Base-by-base conservation (phyloP, 2,113 vertebrate genomes). In the Cololabis saira region DNA sequence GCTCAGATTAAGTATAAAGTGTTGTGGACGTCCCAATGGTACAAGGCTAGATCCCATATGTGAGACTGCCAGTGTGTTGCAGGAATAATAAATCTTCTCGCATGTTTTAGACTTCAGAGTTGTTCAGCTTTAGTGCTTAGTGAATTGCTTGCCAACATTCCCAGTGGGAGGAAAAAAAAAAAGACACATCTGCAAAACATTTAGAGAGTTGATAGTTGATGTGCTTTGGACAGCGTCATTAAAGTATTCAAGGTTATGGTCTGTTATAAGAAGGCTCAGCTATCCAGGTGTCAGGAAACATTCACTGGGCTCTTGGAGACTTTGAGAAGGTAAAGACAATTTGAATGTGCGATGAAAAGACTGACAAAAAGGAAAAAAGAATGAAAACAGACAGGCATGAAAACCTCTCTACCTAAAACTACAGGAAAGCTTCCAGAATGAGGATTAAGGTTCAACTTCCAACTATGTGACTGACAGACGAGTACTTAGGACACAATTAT, bases 401-500 rank as follows among this genome's bases (percentile, higher is more conserved):
- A 94, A 95, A 93, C 79, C 86, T 85, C 83, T 71, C 73, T 42
- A 69, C 72, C 87, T 66, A 50, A 76, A 71, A 86, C 76, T 77
- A 82, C 78, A 81, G 74, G 71, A 87, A 68, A 67, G 87, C 80
- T 82, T 92, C 87, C 81, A 90, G 80, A 84, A 84, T 57, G 45
- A 74, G 87, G 84, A 90, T 91, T 91, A 89, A 74, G 81, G 86
- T 90, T 91, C 88, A 91, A 44, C 27, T 83, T 87, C 85, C 90
- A 91, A 91, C 92, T 91, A 81, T 80, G 78, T 78, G 89, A 66
- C 61, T 81, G 83, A 88, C 87, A 90, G 81, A 87, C 54, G 72
- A 83, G 80, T 75, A 86, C 76, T 85, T 85, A 91, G 89, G 83
- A 91, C 89, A 93, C 81, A 92, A 90, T 91, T 90, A 86, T 85